A percentile compares a stretch with the other conserved stretches of the same genome.
phyloP scores from a whole-genome alignment of 2,113 vertebrate genomes.

The Origma solitaria region DNA sequence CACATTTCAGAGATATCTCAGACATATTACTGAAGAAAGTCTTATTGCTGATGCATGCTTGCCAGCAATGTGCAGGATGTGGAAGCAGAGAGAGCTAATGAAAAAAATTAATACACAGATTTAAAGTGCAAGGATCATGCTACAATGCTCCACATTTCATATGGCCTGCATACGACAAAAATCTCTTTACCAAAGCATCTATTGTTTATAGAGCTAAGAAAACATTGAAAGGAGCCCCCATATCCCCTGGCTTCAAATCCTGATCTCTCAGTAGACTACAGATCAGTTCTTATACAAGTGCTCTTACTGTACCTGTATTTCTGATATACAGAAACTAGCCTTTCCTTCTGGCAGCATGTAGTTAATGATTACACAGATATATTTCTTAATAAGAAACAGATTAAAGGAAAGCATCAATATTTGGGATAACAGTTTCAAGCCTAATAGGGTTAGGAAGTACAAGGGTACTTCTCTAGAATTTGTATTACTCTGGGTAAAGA shows the following conservation, averaged over 20 bases:
- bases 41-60: conserved; percentile 55
- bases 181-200: conserved; percentile 14
- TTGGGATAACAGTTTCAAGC: background rate
- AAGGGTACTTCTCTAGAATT: conserved; percentile 10
- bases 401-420: background rate
- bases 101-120: conserved; percentile 65
- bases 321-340: background rate
- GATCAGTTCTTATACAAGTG: conserved; percentile 2
- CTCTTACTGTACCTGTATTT: background rate
- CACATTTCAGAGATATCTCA: conserved; percentile 48
- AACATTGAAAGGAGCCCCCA: background rate
- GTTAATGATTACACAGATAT: background rate
- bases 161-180: conserved; percentile 32
- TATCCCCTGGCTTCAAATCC: conserved; percentile 1
- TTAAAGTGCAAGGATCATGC: conserved; percentile 50
- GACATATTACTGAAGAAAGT: conserved; percentile 40
- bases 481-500: conserved; percentile 52
- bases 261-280: background rate
- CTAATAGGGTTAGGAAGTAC: conserved; percentile 33
- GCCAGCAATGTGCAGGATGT: conserved; percentile 38
- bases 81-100: conserved; percentile 53
- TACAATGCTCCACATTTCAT: conserved; percentile 27
- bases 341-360: background rate
- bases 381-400: conserved; percentile 38
- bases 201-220: background rate